Evolutionary conservation across 2,888 invertebrate genomes (phyloP).

Genomic region (Anorthoa munda): DNA sequence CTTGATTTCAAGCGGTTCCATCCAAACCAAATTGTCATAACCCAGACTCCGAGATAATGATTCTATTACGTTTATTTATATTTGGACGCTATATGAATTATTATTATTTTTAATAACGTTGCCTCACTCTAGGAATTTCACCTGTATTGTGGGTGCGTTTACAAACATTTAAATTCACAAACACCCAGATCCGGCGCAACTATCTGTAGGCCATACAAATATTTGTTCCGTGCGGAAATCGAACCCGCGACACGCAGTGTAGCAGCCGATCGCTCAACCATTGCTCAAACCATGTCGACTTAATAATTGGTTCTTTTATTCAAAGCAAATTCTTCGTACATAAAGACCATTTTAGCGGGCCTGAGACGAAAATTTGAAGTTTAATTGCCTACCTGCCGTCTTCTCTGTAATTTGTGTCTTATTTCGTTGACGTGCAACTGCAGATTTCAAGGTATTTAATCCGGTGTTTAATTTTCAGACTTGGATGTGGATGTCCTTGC

Average conservation of each 20-base stretch:
- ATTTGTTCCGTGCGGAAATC: too few relatives aligned
- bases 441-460: constrained; percentile 21
- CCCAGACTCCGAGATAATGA: not conserved
- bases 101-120: too few relatives aligned
- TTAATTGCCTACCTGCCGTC: constrained; percentile 18
- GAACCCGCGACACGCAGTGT: too few relatives aligned
- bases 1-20: not conserved
- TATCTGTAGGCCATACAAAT: too few relatives aligned
- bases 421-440: not conserved
- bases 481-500: constrained; percentile 86
- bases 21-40: not conserved
- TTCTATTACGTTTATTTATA: not conserved
- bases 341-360: not conserved
- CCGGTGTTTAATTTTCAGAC: constrained; percentile 77
- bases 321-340: not conserved
- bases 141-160: too few relatives aligned
- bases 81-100: not conserved
- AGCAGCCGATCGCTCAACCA: too few relatives aligned
- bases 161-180: too few relatives aligned
- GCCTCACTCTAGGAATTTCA: too few relatives aligned
- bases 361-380: constrained; percentile 7
- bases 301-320: not conserved
- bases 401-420: not conserved
- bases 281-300: too few relatives aligned
- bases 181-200: too few relatives aligned